Evolutionary conservation across 2,888 invertebrate genomes (phyloP), one percentile per base, ranked within the genome.

Genomic region (Watsonalla cultraria): DNA sequence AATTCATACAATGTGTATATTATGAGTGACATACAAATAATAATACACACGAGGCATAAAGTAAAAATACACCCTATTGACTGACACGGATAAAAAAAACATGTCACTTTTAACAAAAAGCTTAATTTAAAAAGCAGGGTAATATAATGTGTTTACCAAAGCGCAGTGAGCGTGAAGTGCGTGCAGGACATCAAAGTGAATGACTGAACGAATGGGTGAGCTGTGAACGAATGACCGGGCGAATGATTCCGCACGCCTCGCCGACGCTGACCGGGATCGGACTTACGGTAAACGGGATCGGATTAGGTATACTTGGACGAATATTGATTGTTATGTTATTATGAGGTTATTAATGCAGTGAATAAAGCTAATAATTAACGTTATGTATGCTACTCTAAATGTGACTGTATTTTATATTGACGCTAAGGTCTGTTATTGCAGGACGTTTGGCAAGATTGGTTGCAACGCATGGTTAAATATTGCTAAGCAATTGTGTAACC

Each of bases 131-230:
- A 62, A 66, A 62, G 65, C 62, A 70, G 72, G 69, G 70, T 72
- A 70, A 73, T 74, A 75, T 74, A 75, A 76, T 63, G 73, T 74
- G 71, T 77, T 74, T 67, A 75, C 74, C 73, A 72, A 68, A 76
- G 84, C 77, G 72, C 82, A 80, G 57, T 68, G 67, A 72, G 72
- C 78, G 80, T 76, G 70, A 85, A 84, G 81, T 88, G 87, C 86
- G 86, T 85, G 78, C 73, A 72, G 49, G 62, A 83, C 82, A 86
- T 87, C 87, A 89, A 86, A 89, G 88, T 78, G 84, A 82, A 80
- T 65, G 72, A 70, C 59, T 65, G 67, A 70, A 68, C 75, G 80
- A 76, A 68, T 71, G 78, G 70, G 66, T 73, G 76, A 76, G 68
- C 73, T 72, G 76, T 75, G 79, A 80, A 72, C 76, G 77, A 59